These are phyloP conservation scores for Cynoglossus semilaevis DNA, from an alignment of 2,113 vertebrate species.

Conservation along the genomic window DNA sequence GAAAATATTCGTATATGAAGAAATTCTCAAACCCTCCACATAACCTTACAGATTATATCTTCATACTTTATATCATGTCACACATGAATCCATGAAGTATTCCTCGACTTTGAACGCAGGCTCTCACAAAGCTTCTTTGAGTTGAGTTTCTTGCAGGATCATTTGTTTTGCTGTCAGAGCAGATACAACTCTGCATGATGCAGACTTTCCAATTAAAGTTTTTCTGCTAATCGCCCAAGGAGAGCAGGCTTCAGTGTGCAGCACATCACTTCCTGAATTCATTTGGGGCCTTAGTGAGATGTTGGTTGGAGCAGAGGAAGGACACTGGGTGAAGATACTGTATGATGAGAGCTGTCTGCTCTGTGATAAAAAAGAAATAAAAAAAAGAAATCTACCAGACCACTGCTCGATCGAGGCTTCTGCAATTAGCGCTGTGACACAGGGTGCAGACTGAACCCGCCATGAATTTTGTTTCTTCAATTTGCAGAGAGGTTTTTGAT, in stretches of 20 bases:
- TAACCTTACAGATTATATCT: no score
- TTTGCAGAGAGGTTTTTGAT: slow-evolving; percentile 50
- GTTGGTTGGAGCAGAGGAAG: background rate
- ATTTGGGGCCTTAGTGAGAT: slow-evolving; percentile 25
- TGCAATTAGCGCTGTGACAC: slow-evolving; percentile 43
- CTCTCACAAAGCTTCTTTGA: slow-evolving; percentile 11
- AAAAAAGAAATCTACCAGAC: background rate
- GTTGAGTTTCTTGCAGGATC: slow-evolving; percentile 13
- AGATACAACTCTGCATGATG: background rate
- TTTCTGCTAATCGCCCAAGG: slow-evolving; percentile 8
- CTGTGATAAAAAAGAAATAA: slow-evolving; percentile 12
- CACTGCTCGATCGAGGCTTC: slow-evolving; percentile 2
- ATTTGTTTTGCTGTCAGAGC: slow-evolving; percentile 7
- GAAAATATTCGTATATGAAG: no score
- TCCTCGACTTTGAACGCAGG: background rate
- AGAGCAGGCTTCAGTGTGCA: slow-evolving; percentile 15
- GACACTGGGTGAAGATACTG: background rate
- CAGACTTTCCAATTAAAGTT: slow-evolving; percentile 44
- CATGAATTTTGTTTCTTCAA: slow-evolving; percentile 41
- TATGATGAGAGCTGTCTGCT: background rate
- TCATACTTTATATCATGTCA: no score
- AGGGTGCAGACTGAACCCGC: slow-evolving; percentile 6
- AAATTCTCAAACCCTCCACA: no score
- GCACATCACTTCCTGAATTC: slow-evolving; percentile 28
- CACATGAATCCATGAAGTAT: background rate